These are phyloP conservation scores for Brachyhypopomus gauderio DNA, from an alignment of 2,113 vertebrate species.

Conservation along the genomic window DNA sequence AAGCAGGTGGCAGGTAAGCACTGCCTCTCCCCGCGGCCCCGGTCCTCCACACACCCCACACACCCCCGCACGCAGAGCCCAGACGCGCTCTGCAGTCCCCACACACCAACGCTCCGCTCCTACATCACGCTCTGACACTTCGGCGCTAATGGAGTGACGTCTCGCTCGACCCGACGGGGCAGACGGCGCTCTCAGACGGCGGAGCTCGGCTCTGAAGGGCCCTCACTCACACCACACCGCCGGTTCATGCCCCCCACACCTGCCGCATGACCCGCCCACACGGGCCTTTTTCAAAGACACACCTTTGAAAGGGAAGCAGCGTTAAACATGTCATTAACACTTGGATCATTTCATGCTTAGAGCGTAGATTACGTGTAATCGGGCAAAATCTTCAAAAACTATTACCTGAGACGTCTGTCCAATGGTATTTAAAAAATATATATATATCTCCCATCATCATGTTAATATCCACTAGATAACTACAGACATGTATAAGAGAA, in stretches of 20 bases:
- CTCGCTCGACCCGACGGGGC: not conserved
- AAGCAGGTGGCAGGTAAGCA: conserved; percentile 93
- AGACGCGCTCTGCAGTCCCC: conserved; percentile 5
- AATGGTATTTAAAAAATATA: conserved; percentile 48
- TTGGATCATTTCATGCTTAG: not conserved
- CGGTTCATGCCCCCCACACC: conserved; percentile 22
- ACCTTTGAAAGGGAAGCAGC: not conserved
- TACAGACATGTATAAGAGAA: conserved; percentile 46
- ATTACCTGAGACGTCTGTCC: conserved; percentile 34
- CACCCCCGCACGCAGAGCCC: conserved; percentile 5
- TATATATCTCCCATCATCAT: conserved; percentile 39
- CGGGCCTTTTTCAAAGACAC: not conserved
- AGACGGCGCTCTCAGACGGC: conserved; percentile 7
- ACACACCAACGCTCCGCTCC: not conserved
- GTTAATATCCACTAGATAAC: conserved; percentile 51
- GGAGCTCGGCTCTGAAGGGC: conserved; percentile 16
- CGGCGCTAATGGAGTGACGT: conserved; percentile 19
- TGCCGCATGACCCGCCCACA: not conserved
- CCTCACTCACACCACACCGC: not conserved
- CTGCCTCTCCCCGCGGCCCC: not conserved
- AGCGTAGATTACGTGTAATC: not conserved
- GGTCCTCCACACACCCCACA: not conserved
- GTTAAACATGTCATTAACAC: conserved; percentile 9
- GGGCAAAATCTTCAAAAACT: conserved; percentile 42
- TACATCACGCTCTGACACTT: conserved; percentile 40